Conservation (phyloP, 2,888 invertebrate species). For the Spilarctia lutea region DNA sequence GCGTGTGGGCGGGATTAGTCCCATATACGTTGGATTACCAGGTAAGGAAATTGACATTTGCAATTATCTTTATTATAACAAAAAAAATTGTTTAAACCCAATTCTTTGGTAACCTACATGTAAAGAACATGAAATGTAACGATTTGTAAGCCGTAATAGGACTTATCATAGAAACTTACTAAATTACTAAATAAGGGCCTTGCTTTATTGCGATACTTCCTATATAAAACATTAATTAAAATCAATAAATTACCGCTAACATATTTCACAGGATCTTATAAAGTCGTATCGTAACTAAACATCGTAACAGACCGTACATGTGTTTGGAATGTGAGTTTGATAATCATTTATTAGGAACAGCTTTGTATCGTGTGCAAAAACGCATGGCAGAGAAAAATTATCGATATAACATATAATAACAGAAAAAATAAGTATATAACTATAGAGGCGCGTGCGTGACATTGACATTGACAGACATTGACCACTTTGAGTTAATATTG, state of each 20-base stretch:
- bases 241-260: conserved; percentile 14
- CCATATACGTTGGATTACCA: too few species aligned
- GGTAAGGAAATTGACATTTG: neutral
- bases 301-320: conserved; percentile 6
- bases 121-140: neutral
- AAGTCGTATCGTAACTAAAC: conserved; percentile 11
- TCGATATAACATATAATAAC: conserved; percentile 3
- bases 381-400: neutral
- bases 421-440: neutral
- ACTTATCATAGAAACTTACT: conserved; percentile 17
- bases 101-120: neutral
- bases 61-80: neutral
- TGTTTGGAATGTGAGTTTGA: conserved; percentile 8
- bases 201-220: conserved; percentile 2
- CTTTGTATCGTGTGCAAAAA: conserved; percentile 1
- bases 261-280: conserved; percentile 10
- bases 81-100: neutral
- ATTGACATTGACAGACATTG: neutral
- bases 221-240: conserved; percentile 15
- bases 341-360: neutral
- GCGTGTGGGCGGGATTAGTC: too few species aligned
- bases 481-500: neutral
- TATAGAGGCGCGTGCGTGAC: neutral
- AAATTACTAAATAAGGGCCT: conserved; percentile 20
- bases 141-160: conserved; percentile 4